Percentiles rank a stretch among this genome's conserved stretches.
Evolutionary conservation across 2,113 vertebrate species (phyloP).

Genomic region (Tichodroma muraria): DNA sequence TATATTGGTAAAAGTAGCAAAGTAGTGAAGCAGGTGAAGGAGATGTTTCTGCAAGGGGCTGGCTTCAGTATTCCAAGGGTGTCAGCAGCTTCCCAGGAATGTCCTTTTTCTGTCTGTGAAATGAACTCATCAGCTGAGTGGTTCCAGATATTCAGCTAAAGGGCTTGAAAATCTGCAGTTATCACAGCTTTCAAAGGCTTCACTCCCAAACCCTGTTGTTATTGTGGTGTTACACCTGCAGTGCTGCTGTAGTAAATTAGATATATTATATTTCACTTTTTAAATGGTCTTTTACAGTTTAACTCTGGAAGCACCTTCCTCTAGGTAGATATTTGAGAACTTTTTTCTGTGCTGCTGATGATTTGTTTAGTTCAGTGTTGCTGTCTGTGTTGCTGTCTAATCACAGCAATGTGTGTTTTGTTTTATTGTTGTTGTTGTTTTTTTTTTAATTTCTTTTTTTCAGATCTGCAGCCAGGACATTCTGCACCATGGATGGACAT

Average conservation of each 20-base stretch:
- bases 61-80: not conserved
- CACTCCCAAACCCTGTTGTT: not conserved
- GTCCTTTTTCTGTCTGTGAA: not conserved
- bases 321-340: not conserved
- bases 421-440: not conserved
- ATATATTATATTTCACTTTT: not conserved
- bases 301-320: not conserved
- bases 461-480: conserved; percentile 88
- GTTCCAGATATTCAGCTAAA: not conserved
- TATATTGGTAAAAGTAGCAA: not conserved
- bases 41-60: not conserved
- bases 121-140: not conserved
- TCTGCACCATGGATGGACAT: conserved; percentile 97
- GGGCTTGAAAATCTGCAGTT: not conserved
- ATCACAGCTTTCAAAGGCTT: not conserved
- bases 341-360: not conserved
- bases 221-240: not conserved
- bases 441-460: not conserved
- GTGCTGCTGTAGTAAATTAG: not conserved
- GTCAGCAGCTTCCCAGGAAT: not conserved
- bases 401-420: not conserved
- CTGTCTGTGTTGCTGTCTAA: not conserved
- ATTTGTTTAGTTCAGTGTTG: not conserved
- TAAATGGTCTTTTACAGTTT: not conserved
- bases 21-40: not conserved